Conservation (phyloP, 2,113 vertebrate species). For the Panurus biarmicus region DNA sequence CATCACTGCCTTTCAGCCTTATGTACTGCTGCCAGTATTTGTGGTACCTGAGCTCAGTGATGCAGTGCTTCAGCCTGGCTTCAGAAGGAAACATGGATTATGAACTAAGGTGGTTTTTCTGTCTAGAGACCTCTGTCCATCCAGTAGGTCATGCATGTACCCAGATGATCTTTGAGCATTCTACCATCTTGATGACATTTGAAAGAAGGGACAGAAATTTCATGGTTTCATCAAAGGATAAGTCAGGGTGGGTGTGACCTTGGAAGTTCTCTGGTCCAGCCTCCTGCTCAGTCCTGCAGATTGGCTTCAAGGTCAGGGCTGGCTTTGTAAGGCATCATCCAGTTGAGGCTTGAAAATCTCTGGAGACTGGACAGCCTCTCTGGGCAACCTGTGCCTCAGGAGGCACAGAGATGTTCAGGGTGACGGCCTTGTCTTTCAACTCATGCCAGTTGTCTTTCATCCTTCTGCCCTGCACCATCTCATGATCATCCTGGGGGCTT, state of each 20-base stretch:
- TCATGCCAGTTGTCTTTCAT: background rate
- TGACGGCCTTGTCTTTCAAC: background rate
- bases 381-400: background rate
- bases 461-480: background rate
- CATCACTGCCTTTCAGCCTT: background rate
- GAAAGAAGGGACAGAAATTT: background rate
- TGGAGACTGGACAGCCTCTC: background rate
- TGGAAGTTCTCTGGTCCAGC: background rate
- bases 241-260: background rate
- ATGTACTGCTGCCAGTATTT: constrained; percentile 7
- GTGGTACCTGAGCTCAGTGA: background rate
- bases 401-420: background rate
- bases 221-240: background rate
- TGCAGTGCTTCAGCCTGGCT: background rate
- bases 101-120: background rate
- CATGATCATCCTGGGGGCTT: background rate
- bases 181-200: background rate
- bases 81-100: background rate
- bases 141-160: background rate
- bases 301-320: background rate
- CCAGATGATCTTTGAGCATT: background rate
- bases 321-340: background rate
- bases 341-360: background rate
- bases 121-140: background rate
- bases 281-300: background rate